Evolutionary conservation across 2,113 vertebrate genomes (phyloP).

Genomic region (Puma concolor): DNA sequence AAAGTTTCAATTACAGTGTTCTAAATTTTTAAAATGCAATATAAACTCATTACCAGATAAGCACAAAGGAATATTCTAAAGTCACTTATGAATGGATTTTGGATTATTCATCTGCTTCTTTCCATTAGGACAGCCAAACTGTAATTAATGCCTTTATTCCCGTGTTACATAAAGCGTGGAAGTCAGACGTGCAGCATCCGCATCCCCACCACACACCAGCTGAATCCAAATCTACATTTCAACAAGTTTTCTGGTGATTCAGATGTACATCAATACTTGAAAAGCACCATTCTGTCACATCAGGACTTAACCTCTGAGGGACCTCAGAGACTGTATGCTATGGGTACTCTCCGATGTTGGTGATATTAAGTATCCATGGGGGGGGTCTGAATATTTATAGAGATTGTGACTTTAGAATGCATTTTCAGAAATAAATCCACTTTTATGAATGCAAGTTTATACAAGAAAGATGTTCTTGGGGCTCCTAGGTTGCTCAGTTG

Average conservation of each 20-base stretch:
- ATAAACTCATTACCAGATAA: slow-evolving; percentile 23
- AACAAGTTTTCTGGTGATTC: not conserved
- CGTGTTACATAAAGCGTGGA: not conserved
- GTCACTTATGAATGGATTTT: not conserved
- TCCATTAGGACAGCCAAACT: not conserved
- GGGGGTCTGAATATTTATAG: not conserved
- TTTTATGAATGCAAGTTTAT: not conserved
- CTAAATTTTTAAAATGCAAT: slow-evolving; percentile 30
- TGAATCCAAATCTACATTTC: not conserved
- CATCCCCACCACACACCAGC: not conserved
- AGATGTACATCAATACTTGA: not conserved
- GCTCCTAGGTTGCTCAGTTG: too few species aligned
- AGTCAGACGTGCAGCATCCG: not conserved
- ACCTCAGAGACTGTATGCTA: not conserved
- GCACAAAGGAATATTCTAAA: slow-evolving; percentile 14
- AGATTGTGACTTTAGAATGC: not conserved
- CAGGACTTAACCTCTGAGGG: not conserved
- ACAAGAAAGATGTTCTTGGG: not conserved
- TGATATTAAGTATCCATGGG: not conserved
- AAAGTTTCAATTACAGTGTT: not conserved
- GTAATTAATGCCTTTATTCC: not conserved
- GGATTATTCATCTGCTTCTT: not conserved
- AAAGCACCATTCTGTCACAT: not conserved
- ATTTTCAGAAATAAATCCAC: slow-evolving; percentile 35
- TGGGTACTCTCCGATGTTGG: not conserved